phyloP scores from a whole-genome alignment of 2,888 invertebrate genomes.

The Ormyrus thymus region DNA sequence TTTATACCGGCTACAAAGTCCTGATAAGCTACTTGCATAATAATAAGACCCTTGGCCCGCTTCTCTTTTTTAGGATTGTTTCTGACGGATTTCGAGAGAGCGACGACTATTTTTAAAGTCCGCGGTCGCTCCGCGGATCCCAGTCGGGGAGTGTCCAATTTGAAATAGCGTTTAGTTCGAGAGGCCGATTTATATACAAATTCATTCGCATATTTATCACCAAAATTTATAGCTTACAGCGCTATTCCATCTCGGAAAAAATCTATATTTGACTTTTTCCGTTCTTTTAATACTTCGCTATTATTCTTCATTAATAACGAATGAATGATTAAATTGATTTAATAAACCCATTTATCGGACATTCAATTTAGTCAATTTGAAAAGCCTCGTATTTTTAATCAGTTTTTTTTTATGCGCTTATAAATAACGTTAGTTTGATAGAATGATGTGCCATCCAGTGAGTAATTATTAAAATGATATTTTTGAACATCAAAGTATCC shows the following conservation, averaged over 20 bases:
- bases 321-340: too few species aligned
- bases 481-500: too few species aligned
- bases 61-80: slow-evolving; percentile 15
- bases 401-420: too few species aligned
- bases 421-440: too few species aligned
- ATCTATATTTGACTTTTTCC: background rate
- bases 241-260: background rate
- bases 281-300: background rate
- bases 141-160: background rate
- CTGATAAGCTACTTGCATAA: slow-evolving; percentile 53
- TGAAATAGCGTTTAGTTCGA: slow-evolving; percentile 3
- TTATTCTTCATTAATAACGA: background rate
- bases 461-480: too few species aligned
- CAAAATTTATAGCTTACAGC: slow-evolving; percentile 4
- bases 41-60: slow-evolving; percentile 34
- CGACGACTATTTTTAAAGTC: slow-evolving; percentile 29
- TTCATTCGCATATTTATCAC: background rate
- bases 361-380: too few species aligned
- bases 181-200: slow-evolving; percentile 19
- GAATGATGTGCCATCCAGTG: too few species aligned
- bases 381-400: too few species aligned
- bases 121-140: background rate
- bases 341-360: too few species aligned
- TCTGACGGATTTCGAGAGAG: slow-evolving; percentile 27
- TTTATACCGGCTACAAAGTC: slow-evolving; percentile 27